Evolutionary conservation across 2,113 vertebrate species (phyloP), one percentile per base, ranked within the genome.

Genomic region (Chaenocephalus aceratus): DNA sequence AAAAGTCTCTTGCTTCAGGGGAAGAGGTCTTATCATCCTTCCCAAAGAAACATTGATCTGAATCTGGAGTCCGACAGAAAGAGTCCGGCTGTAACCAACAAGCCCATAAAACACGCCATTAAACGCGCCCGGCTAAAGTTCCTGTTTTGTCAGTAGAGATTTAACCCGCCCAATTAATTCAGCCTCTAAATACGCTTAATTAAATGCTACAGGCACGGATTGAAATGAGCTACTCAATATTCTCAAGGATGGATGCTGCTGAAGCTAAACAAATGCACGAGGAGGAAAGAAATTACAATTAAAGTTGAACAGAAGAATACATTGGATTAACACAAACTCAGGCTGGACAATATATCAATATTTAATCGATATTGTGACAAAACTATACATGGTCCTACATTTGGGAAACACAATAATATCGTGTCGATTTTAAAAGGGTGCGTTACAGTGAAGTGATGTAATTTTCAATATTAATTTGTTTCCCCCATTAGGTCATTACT

Each of bases 71-170:
- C 48, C 81, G 85, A 92, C 91, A 82, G 86, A 87, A 13, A 87
- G 89, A 82, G 83, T 73, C 85, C 91, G 83, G 88, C 89, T 72
- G 41, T 5, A 13, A 68, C 65, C 75, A 56, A 81, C 59, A 49
- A 48, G 72, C 58, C 82, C 88, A 93, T 88, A 88, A 90, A 93
- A 91, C 86, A 90, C 84, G 86, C 90, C 91, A 92, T 94, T 94
- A 93, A 91, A 89, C 85, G 83, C 83, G 86, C 46, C 8, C 51
- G 80, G 73, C 71, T 63, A 90, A 86, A 71, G 80, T 51, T 62
- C 18, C 72, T 18, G 91, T 86, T 92, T 67, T 86, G 89, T 94
- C 91, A 86, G 91, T 93, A 93, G 85, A 30, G 72, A 86, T 93
- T 93, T 86, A 85, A 91, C 87, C 86, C 89, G 86, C 79, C 56